Base-by-base conservation (phyloP, 1,140 invertebrate genomes). In the Antheraea mylitta region DNA sequence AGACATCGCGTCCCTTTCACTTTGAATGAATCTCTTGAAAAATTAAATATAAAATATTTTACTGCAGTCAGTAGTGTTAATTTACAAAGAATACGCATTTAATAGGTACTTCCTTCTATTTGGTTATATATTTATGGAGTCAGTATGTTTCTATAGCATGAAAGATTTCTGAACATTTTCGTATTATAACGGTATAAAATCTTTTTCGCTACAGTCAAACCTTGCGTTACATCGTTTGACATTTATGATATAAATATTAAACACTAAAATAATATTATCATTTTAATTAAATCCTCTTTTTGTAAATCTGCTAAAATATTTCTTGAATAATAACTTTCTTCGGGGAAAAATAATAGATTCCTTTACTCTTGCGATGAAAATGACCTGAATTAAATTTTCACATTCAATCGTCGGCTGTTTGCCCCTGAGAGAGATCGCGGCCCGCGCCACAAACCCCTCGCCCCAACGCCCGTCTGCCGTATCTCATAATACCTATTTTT, bases 311-410 rank as follows among this genome's bases (percentile, higher is more conserved):
- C 78, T 76, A 73, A 77, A 79, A 82, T 83, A 76, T 83, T 83
- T 78, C 70, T 70, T 76, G 69, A 78, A 76, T 80, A 77, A 81
- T 80, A 74, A 70, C 73, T 70, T 69, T 70, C 77, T 79, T 83
- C 73, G 64, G 74, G 77, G 78, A 77, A 83, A 80, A 86, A 87
- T 88, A 86, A 85, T 80, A 83, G 81, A 87, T 82, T 82, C 75
- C 76, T 75, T 80, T 82, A 70, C 77, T 77, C 70, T 64, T 68
- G 74, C 79, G 77, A 78, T 79, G 79, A 84, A 86, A 88, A 85
- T 85, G 82, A 88, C 80, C 81, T 82, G 84, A 86, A 90, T 90
- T 86, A 90, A 88, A 86, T 88, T 90, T 90, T 90, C 79, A 90
- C 82, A 88, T 88, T 87, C 82, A 88, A 88, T 86, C 83, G 82